Evolutionary conservation across 2,888 invertebrate genomes (phyloP).

Genomic region (Prosopocoilus inquinatus): DNA sequence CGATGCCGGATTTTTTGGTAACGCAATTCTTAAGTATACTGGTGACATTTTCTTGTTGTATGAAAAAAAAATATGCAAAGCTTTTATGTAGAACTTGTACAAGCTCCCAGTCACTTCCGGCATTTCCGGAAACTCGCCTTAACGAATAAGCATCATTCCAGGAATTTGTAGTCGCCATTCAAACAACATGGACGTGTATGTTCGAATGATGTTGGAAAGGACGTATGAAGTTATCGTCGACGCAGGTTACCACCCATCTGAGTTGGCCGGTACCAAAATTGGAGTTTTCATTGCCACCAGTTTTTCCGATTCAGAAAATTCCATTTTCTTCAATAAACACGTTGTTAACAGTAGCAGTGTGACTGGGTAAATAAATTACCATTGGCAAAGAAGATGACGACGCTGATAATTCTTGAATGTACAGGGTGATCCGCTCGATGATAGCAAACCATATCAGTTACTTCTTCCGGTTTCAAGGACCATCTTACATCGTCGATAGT

Average conservation of each 20-base stretch:
- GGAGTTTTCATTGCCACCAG: conserved; percentile 78
- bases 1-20: conserved; percentile 57
- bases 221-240: conserved; percentile 60
- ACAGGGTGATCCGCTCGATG: conserved; percentile 69
- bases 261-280: conserved; percentile 67
- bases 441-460: conserved; percentile 89
- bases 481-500: conserved; percentile 85
- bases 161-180: not conserved
- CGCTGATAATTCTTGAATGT: not conserved
- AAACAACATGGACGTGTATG: conserved; percentile 56
- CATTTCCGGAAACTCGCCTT: too few relatives aligned
- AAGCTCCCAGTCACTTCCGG: too few relatives aligned
- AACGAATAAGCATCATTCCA: not conserved
- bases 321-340: conserved; percentile 48
- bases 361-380: conserved; percentile 47
- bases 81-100: too few relatives aligned
- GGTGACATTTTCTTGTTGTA: not conserved
- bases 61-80: too few relatives aligned
- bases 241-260: conserved; percentile 64
- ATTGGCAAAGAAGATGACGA: not conserved
- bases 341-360: conserved; percentile 46
- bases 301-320: conserved; percentile 72
- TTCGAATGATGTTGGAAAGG: conserved; percentile 59
- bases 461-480: conserved; percentile 83
- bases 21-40: conserved; percentile 25